phyloP scores from a whole-genome alignment of 2,888 invertebrate genomes.

The Piscicola geometra region DNA sequence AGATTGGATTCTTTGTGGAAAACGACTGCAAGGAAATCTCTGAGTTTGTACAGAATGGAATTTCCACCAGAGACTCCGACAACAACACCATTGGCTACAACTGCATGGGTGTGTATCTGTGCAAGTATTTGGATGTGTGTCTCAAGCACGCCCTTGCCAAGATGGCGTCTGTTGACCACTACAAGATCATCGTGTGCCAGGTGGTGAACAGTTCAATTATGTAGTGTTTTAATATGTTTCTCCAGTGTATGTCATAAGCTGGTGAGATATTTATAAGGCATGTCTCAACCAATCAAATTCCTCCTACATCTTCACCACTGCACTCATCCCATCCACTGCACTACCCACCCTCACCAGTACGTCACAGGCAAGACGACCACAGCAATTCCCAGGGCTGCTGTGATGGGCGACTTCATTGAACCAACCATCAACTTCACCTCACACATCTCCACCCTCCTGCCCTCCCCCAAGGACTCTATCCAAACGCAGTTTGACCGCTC shows the following conservation, averaged over 20 bases:
- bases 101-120: slow-evolving; percentile 43
- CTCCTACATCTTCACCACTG: neutral
- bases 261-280: neutral
- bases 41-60: slow-evolving; percentile 33
- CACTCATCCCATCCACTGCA: neutral
- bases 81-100: slow-evolving; percentile 45
- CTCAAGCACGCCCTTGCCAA: slow-evolving; percentile 44
- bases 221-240: neutral
- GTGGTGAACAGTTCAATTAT: slow-evolving; percentile 35
- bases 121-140: slow-evolving; percentile 43
- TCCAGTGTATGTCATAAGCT: neutral
- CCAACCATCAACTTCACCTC: slow-evolving; percentile 44
- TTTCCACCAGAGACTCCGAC: slow-evolving; percentile 41
- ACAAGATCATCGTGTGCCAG: slow-evolving; percentile 43
- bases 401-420: slow-evolving; percentile 43
- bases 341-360: slow-evolving; percentile 37
- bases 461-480: slow-evolving; percentile 39
- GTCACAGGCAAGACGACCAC: slow-evolving; percentile 41
- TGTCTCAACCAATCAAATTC: neutral
- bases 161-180: slow-evolving; percentile 36
- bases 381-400: slow-evolving; percentile 43
- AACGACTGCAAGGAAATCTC: slow-evolving; percentile 35
- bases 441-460: slow-evolving; percentile 43
- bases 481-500: slow-evolving; percentile 45
- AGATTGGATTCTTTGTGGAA: slow-evolving; percentile 42